These are phyloP conservation scores for Hypotaenidia okinawae DNA, from an alignment of 2,797 vertebrate genomes.

Conservation along the genomic window DNA sequence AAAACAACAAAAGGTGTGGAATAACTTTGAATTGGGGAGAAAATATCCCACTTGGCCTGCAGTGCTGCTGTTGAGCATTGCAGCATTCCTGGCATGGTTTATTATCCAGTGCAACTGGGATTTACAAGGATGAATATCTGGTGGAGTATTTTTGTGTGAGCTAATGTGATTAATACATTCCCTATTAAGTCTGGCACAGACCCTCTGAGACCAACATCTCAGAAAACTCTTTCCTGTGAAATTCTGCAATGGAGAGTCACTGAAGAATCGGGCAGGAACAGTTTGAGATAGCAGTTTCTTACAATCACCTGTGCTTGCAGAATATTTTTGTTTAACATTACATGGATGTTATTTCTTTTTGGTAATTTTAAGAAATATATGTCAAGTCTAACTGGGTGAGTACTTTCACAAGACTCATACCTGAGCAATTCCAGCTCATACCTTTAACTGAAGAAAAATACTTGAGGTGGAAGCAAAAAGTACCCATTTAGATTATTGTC, in stretches of 20 bases:
- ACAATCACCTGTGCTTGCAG: not conserved
- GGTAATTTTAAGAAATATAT: not conserved
- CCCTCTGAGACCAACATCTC: not conserved
- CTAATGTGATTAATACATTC: not conserved
- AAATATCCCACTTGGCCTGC: not conserved
- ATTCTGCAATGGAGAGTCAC: not conserved
- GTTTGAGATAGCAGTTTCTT: not conserved
- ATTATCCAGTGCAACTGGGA: not conserved
- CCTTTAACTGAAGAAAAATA: not conserved
- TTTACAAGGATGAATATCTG: not conserved
- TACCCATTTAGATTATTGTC: not conserved
- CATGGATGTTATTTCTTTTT: not conserved
- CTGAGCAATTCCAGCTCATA: not conserved
- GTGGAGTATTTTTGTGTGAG: not conserved
- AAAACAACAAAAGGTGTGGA: not conserved
- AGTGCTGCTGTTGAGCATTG: not conserved
- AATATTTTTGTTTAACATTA: not conserved
- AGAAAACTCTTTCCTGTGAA: not conserved
- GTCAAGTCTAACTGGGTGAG: not conserved
- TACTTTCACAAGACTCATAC: not conserved
- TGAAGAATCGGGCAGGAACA: not conserved
- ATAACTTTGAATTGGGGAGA: not conserved
- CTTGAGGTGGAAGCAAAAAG: not conserved
- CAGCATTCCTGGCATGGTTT: not conserved
- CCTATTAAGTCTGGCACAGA: not conserved